Percentiles rank a stretch among this genome's conserved stretches.
phyloP scores from a whole-genome alignment of 2,888 invertebrate species.

The Endomychus coccineus region DNA sequence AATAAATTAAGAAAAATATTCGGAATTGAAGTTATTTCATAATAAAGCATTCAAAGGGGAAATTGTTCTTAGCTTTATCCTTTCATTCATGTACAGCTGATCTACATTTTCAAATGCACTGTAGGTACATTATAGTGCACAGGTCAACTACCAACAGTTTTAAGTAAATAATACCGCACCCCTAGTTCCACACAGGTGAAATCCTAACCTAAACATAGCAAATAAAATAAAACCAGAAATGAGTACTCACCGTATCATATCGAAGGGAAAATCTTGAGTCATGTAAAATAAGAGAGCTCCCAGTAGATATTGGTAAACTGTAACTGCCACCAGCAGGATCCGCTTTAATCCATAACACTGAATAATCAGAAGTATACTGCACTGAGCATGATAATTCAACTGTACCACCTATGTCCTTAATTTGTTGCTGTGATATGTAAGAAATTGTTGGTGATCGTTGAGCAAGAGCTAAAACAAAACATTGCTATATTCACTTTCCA shows the following conservation, averaged over 20 bases:
- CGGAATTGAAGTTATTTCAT: no score
- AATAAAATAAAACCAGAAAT: no score
- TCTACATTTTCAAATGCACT: no score
- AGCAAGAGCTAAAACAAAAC: constrained; percentile 45
- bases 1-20: no score
- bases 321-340: constrained; percentile 63
- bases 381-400: constrained; percentile 85
- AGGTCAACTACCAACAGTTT: no score
- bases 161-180: no score
- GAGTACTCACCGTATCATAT: constrained; percentile 52
- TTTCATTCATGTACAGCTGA: no score
- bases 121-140: no score
- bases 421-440: constrained; percentile 86
- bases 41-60: no score
- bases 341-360: constrained; percentile 72
- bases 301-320: constrained; percentile 73
- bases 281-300: constrained; percentile 75
- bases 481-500: constrained; percentile 7
- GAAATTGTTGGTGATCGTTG: constrained; percentile 85
- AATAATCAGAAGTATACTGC: constrained; percentile 80
- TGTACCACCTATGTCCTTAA: constrained; percentile 83
- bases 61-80: no score
- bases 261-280: constrained; percentile 79
- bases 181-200: no score
- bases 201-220: no score